Base-by-base conservation (phyloP, 2,888 invertebrate genomes). In the Drosophila affinis region DNA sequence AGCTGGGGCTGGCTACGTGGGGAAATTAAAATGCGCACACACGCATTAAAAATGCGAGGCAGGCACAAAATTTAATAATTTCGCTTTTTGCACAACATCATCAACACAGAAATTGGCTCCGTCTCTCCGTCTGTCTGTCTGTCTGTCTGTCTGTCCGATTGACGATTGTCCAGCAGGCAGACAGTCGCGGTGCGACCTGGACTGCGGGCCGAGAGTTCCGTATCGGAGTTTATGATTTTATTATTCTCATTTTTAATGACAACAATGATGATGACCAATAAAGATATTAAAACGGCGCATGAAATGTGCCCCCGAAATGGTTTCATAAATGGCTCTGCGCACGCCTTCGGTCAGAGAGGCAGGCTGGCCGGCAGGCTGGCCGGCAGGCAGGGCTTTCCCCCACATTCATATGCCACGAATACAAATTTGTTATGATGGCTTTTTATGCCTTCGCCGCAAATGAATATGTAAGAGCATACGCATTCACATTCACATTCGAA, bases 211-310 rank as follows among this genome's bases (percentile, higher is more conserved):
- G 56, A 57, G 45, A 9, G 34, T 54, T 12, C 18, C 29, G 6
- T 14, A 17, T 44, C 58, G 47, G 54, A 54, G 70, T 81, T 81
- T 87, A 87, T 85, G 85, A 79, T 85, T 85, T 86, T 86, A 82
- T 86, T 86, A 82, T 85, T 80, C 79, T 76, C 78, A 68, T 78
- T 87, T 85, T 87, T 85, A 85, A 85, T 82, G 85, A 79, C 82
- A 72, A 78, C 75, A 72, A 85, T 82, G 89, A 83, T 84, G 87
- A 89, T 89, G 87, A 77, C 85, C 89, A 89, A 88, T 89, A 87
- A 89, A 89, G 89, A 89, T 89, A 89, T 89, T 87, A 89, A 87
- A 82, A 80, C 80, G 74, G 75, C 77, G 75, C 78, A 88, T 85
- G 81, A 89, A 85, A 79, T 79, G 77, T 87, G 82, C 79, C 77